Conservation (phyloP, 2,113 vertebrate genomes). For the Myrmecophaga tridactyla region DNA sequence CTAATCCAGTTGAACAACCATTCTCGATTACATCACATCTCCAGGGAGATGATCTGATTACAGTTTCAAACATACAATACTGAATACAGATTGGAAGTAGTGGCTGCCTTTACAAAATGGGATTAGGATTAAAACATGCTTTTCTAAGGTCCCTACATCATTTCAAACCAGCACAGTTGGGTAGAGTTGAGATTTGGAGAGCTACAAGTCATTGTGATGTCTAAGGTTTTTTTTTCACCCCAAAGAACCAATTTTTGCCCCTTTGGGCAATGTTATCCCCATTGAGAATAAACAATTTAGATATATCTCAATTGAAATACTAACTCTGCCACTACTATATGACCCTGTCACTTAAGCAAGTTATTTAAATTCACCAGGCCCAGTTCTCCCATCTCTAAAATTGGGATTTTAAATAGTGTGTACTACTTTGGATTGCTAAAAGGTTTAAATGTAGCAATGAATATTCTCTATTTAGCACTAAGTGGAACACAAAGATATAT, state of each 20-base stretch:
- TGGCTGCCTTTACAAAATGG: no score
- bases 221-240: background rate
- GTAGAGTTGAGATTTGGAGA: background rate
- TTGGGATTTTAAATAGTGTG: background rate
- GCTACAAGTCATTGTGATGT: background rate
- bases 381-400: background rate
- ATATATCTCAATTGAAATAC: background rate
- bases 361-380: background rate
- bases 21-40: no score
- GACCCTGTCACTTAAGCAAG: background rate
- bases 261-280: background rate
- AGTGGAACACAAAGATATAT: background rate
- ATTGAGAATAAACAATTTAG: background rate
- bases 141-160: no score
- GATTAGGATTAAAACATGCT: no score
- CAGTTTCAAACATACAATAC: no score
- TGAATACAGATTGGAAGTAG: no score
- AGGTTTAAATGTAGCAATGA: background rate
- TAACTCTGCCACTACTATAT: background rate
- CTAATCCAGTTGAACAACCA: no score
- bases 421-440: background rate
- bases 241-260: background rate
- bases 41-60: no score
- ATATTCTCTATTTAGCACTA: background rate
- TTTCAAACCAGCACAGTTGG: no score